Evolutionary conservation across 2,113 vertebrate species (phyloP).

Genomic region (Tamias sibiricus): DNA sequence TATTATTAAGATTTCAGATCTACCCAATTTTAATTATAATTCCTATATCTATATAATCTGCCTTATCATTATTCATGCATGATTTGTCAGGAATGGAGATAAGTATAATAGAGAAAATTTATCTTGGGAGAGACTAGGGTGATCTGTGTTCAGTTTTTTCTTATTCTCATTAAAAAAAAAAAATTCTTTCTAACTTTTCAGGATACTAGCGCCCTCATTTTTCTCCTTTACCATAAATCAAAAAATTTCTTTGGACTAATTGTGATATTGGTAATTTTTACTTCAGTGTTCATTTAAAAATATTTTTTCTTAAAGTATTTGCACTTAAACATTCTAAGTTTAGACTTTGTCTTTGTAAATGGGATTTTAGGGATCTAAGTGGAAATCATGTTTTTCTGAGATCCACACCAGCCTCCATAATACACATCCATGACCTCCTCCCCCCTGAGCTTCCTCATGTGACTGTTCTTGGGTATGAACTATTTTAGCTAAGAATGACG

Average conservation of each 20-base stretch:
- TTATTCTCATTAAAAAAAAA: background rate
- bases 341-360: conserved; percentile 1
- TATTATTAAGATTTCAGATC: background rate
- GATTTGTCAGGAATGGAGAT: background rate
- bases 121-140: background rate
- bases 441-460: rapidly evolving
- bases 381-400: background rate
- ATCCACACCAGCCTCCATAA: background rate
- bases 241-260: background rate
- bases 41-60: background rate
- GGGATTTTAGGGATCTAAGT: background rate
- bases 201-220: background rate
- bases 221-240: background rate
- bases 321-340: background rate
- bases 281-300: background rate
- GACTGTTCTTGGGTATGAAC: background rate
- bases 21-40: background rate
- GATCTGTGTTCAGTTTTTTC: background rate
- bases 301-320: background rate
- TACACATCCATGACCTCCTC: rapidly evolving
- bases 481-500: background rate
- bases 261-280: conserved; percentile 33
- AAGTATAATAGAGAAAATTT: background rate
- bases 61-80: background rate
- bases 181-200: background rate